Percentiles rank a stretch among this genome's conserved stretches.
phyloP scores from a whole-genome alignment of 2,888 invertebrate species.

The Panzeria rudis region DNA sequence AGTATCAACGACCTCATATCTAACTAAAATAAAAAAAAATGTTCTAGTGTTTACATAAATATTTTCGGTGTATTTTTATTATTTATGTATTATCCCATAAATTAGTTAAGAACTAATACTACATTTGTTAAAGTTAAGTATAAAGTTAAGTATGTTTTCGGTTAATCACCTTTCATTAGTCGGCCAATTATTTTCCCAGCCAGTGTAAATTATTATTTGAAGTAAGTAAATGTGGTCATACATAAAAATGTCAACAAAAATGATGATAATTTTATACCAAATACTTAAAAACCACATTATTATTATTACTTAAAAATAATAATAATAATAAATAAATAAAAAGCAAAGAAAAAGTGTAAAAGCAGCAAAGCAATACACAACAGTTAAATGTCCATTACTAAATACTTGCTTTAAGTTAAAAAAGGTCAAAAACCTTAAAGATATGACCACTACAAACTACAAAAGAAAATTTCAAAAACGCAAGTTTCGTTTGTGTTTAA shows the following conservation, averaged over 20 bases:
- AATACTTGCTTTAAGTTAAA: background rate
- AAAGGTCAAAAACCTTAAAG: slow-evolving; percentile 52
- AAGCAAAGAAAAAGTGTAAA: slow-evolving; percentile 1
- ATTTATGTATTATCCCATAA: background rate
- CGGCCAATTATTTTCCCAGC: slow-evolving; percentile 16
- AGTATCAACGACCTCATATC: background rate
- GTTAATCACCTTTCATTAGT: slow-evolving; percentile 31
- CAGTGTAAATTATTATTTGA: background rate
- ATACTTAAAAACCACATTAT: slow-evolving; percentile 37
- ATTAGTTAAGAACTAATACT: background rate
- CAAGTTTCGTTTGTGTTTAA: slow-evolving; percentile 43
- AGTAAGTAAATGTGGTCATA: slow-evolving; percentile 4
- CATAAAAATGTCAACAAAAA: slow-evolving; percentile 60
- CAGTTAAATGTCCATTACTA: slow-evolving; percentile 41
- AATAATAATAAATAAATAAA: background rate
- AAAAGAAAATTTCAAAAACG: slow-evolving; percentile 11
- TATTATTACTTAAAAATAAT: background rate
- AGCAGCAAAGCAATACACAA: background rate
- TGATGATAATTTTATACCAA: slow-evolving; percentile 57
- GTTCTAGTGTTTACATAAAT: background rate
- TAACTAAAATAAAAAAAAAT: background rate
- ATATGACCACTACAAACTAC: slow-evolving; percentile 4
- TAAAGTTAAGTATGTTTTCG: background rate
- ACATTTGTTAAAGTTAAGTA: slow-evolving; percentile 1
- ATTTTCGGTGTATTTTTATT: background rate